A percentile compares a stretch with the other conserved stretches of the same genome.
Evolutionary conservation across 2,888 invertebrate species (phyloP).

Genomic region (Oscheius sp.): DNA sequence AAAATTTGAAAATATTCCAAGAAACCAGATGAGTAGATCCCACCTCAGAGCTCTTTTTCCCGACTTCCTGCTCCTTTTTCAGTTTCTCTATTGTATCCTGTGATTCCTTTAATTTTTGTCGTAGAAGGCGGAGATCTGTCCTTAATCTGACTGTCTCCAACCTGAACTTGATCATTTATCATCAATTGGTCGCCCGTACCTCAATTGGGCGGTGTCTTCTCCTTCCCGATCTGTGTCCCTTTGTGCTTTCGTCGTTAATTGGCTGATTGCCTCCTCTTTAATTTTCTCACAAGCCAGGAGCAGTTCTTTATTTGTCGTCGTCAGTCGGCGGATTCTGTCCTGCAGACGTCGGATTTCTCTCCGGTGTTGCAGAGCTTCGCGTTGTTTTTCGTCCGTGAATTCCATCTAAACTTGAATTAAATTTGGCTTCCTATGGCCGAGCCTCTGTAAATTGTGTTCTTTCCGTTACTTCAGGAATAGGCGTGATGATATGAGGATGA

Average conservation of each 20-base stretch:
- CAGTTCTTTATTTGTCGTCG: slow-evolving; percentile 51
- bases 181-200: not conserved
- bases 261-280: slow-evolving; percentile 50
- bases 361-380: slow-evolving; percentile 38
- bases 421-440: too few species aligned
- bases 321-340: slow-evolving; percentile 39
- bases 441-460: not conserved
- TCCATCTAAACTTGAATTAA: slow-evolving; percentile 4
- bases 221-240: slow-evolving; percentile 36
- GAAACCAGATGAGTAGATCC: too few species aligned
- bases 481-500: not conserved
- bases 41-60: slow-evolving; percentile 39
- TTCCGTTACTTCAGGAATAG: slow-evolving; percentile 18
- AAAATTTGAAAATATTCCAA: slow-evolving; percentile 5
- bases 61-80: slow-evolving; percentile 20
- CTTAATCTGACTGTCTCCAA: slow-evolving; percentile 38
- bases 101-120: slow-evolving; percentile 42
- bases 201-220: slow-evolving; percentile 37
- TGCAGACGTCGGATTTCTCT: slow-evolving; percentile 49
- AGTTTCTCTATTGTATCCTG: slow-evolving; percentile 30
- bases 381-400: slow-evolving; percentile 20
- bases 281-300: slow-evolving; percentile 54
- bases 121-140: slow-evolving; percentile 44
- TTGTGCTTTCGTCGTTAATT: slow-evolving; percentile 41
- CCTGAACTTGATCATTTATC: slow-evolving; percentile 13